phyloP scores from a whole-genome alignment of 1,140 invertebrate species.

The Agrilus planipennis region DNA sequence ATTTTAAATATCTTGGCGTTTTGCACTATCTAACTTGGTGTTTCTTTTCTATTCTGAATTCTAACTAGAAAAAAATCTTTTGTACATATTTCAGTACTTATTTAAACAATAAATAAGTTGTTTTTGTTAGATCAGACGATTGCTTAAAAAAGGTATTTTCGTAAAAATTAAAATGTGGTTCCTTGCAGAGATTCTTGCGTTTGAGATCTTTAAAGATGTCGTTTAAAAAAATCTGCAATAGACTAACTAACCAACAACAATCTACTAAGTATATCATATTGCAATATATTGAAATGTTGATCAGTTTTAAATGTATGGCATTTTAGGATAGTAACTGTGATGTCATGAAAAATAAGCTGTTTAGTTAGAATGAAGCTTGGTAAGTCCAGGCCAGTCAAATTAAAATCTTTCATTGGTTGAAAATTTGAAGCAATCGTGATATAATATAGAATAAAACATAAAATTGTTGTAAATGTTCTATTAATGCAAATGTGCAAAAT shows the following conservation, averaged over 20 bases:
- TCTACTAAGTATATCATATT: conserved; percentile 4
- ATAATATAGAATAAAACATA: no score
- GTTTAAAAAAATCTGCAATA: conserved; percentile 13
- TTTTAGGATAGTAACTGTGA: conserved; percentile 26
- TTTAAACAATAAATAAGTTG: conserved; percentile 4
- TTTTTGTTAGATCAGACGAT: background rate
- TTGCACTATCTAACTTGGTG: no score
- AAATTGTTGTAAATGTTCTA: no score
- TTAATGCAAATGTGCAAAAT: no score
- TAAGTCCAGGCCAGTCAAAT: conserved; percentile 5
- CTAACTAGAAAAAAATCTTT: no score
- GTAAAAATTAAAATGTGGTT: conserved; percentile 8
- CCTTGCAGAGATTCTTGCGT: conserved; percentile 3
- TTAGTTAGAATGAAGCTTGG: conserved; percentile 7
- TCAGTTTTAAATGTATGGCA: conserved; percentile 8
- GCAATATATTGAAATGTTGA: conserved; percentile 8
- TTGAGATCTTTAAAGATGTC: conserved; percentile 6
- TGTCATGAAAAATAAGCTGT: conserved; percentile 14
- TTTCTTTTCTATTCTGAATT: no score
- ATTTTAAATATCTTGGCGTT: no score
- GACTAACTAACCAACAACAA: conserved; percentile 3
- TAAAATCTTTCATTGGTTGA: no score
- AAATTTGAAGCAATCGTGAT: conserved; percentile 4
- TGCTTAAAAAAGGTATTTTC: conserved; percentile 5
- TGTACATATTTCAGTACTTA: conserved; percentile 5